A percentile compares a stretch with the other conserved stretches of the same genome.
Conservation (phyloP, 2,797 vertebrate genomes). For the Moxostoma hubbsi region DNA sequence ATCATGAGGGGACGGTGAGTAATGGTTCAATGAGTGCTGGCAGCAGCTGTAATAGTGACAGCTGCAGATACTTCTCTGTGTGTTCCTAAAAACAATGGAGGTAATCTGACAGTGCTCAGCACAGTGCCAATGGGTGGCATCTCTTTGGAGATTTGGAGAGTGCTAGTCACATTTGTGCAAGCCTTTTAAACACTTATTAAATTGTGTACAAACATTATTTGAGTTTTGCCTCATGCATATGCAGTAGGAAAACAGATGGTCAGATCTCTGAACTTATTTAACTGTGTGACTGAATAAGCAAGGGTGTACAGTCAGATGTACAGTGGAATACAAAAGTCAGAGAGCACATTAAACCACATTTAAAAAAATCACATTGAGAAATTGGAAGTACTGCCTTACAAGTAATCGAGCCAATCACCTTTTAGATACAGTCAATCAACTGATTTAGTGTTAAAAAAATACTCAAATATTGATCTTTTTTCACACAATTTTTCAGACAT, state of each 20-base stretch:
- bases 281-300: background rate
- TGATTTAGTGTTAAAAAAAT: too few relatives aligned
- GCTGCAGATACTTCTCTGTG: background rate
- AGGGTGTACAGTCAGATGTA: background rate
- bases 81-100: constrained; percentile 23
- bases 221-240: constrained; percentile 19
- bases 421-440: too few relatives aligned
- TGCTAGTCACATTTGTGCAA: constrained; percentile 7
- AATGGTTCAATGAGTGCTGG: constrained; percentile 13
- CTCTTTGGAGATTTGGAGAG: background rate
- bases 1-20: constrained; percentile 31
- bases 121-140: constrained; percentile 4
- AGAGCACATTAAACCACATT: too few relatives aligned
- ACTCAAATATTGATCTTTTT: too few relatives aligned
- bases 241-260: background rate
- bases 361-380: too few relatives aligned
- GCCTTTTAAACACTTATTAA: background rate
- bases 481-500: too few relatives aligned
- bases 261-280: constrained; percentile 5
- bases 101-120: background rate
- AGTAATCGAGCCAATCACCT: too few relatives aligned
- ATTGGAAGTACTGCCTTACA: too few relatives aligned
- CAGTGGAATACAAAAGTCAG: too few relatives aligned
- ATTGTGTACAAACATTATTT: background rate
- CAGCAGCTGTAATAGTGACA: constrained; percentile 20